Base-by-base conservation (phyloP, 2,113 vertebrate genomes). In the Sakesphorus luctuosus region DNA sequence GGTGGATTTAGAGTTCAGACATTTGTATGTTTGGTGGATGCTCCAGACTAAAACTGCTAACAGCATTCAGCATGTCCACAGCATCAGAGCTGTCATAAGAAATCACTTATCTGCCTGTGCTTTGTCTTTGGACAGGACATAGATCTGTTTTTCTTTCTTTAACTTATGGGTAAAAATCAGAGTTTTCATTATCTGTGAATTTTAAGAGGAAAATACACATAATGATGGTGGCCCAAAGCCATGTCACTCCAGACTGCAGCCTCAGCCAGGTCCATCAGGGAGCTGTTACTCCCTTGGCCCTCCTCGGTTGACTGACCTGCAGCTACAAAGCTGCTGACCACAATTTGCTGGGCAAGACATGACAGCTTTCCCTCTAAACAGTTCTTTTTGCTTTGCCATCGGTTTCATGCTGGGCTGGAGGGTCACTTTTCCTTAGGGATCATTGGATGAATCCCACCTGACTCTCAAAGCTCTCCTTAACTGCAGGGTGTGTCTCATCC, bases 41-140 rank as follows among this genome's bases (percentile, higher is more conserved):
- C 77, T 21, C 61, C 65, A 61, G 49, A 23, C 8, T 18, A 20
- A 43, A 66, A 47, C 18, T 29, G n/a, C 69, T 29, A 29, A 56
- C 3, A 13, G 58, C 23, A 7, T 46, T 63, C 29, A 5, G n/a
- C 20, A 4, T 0, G 1, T 40, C 35, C n/a, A 2, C 2, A 6
- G 58, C 2, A 8, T 35, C 6, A 3, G 43, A 78, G 21, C 3
- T 18, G 5, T 14, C 83, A 47, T 38, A 18, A 56, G 46, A 50
- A 83, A 86, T 12, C 20, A 7, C 1, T 63, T 46, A 8, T 44
- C 40, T 66, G n/a, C 67, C 36, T 19, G 5, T 33, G 55, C 26
- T 40, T 85, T 58, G 33, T 44, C 17, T 53, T 44, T 38, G 33
- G 50, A 17, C 31, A 63, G 33, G 33, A 14, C 11, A 9, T 4